Base-by-base conservation (phyloP, 2,797 vertebrate species). In the Centroberyx gerrardi region DNA sequence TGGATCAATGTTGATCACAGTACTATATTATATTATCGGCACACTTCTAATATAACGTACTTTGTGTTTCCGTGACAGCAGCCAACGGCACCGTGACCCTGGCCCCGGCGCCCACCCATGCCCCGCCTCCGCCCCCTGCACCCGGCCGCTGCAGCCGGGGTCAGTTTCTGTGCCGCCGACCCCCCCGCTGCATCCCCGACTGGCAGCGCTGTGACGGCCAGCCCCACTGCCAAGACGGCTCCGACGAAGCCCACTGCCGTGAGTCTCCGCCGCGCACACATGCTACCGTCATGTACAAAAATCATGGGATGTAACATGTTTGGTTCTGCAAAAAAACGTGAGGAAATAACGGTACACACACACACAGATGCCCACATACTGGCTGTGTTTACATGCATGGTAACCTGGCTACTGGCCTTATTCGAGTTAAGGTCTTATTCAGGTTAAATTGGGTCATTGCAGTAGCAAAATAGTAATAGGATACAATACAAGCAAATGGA, bases 181-280 rank as follows among this genome's bases (percentile, higher is more conserved):
- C 96, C 0, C 93, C 93, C 65, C 94, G 73, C 79, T 99, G 98
- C 77, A 96, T 99, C 68, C 96, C 97, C 0, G 97, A 96, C 89
- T 99, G 98, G 97, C 97, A 96, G 88, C 95, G 89, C 6, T 99
- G 98, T 0, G 97, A 99, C 0, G 96, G 97, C 0, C 94, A 82
- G 13, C 31, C n/a, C 12, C 96, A 99, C 82, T 99, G 98, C 81
- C 94, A 91, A 87, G 98, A 98, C 0, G 94, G 96, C 63, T 97
- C 96, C 0, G 98, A 99, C 0, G 98, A 99, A 89, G 89, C 88
- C 60, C 90, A 77, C 75, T 99, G 98, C 87, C 97, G 98, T 99
- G 82, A 97, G 98, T 96, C 54, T 28, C 49, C 1, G 0, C 33
- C 28, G 13, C 27, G 0, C 17, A 13, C 27, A 28, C 38, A 12